Evolutionary conservation across 2,113 vertebrate genomes (phyloP).

Genomic region (Rutilus rutilus): DNA sequence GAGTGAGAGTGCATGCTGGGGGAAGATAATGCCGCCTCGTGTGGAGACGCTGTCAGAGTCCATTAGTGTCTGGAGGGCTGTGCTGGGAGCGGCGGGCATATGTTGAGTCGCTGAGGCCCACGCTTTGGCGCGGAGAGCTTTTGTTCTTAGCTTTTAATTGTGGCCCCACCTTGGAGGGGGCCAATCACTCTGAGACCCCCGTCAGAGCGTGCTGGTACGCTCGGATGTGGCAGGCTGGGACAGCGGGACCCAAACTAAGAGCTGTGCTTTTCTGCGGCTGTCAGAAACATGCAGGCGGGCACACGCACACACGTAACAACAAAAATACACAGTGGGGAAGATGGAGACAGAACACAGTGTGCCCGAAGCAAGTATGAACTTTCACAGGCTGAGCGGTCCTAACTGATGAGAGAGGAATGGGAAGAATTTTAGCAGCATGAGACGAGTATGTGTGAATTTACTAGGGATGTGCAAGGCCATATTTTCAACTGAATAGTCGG

Average conservation of each 20-base stretch:
- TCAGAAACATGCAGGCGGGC: slow-evolving; percentile 22
- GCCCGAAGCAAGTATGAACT: slow-evolving; percentile 34
- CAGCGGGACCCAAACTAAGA: slow-evolving; percentile 41
- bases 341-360: slow-evolving; percentile 35
- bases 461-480: neutral
- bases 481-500: neutral
- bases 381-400: slow-evolving; percentile 31
- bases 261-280: slow-evolving; percentile 35
- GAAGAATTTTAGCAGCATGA: slow-evolving; percentile 7
- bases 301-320: slow-evolving; percentile 9
- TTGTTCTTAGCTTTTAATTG: slow-evolving; percentile 54
- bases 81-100: slow-evolving; percentile 71
- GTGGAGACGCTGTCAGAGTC: slow-evolving; percentile 82
- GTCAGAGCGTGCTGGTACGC: neutral
- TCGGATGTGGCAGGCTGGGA: slow-evolving; percentile 40
- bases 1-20: slow-evolving; percentile 78
- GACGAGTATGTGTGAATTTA: neutral
- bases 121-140: slow-evolving; percentile 23
- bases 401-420: slow-evolving; percentile 39
- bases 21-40: slow-evolving; percentile 88
- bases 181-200: slow-evolving; percentile 24
- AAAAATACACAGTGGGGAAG: slow-evolving; percentile 40
- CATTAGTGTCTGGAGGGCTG: slow-evolving; percentile 77
- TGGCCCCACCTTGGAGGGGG: slow-evolving; percentile 37
- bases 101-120: slow-evolving; percentile 41